phyloP scores from a whole-genome alignment of 2,888 invertebrate genomes.

The Acanthosepion lycidas region DNA sequence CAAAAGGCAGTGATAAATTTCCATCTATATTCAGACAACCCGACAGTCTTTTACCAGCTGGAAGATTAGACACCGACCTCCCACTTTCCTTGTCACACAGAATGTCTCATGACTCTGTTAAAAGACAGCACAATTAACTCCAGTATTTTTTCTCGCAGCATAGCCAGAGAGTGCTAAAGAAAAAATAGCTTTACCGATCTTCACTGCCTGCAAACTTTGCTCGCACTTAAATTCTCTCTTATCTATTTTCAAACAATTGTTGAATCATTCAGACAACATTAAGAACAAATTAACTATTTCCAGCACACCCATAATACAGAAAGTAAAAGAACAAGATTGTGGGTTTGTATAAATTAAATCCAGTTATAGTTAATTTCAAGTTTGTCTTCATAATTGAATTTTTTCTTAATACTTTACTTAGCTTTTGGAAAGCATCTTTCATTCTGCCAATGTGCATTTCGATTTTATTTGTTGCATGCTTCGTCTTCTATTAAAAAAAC shows the following conservation, averaged over 20 bases:
- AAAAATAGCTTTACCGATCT: background rate
- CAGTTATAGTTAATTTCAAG: no score
- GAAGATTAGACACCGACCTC: background rate
- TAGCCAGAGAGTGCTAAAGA: background rate
- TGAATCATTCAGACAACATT: background rate
- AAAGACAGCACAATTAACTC: background rate
- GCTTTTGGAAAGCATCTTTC: no score
- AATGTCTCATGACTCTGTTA: background rate
- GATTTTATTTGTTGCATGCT: no score
- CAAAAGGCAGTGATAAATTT: background rate
- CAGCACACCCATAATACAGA: no score
- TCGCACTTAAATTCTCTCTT: background rate
- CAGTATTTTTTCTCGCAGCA: background rate
- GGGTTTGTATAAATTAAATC: no score
- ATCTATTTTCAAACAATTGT: background rate
- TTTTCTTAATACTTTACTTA: no score
- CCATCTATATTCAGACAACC: constrained; percentile 12
- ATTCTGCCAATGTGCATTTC: no score
- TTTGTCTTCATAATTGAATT: no score
- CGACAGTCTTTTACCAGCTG: background rate
- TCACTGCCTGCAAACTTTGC: background rate
- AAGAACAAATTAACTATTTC: background rate
- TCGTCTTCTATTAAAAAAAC: no score
- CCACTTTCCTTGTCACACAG: background rate
- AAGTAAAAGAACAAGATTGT: no score